Percentiles rank a stretch among this genome's conserved stretches.
Evolutionary conservation across 2,113 vertebrate species (phyloP).

Genomic region (Daboia siamensis): DNA sequence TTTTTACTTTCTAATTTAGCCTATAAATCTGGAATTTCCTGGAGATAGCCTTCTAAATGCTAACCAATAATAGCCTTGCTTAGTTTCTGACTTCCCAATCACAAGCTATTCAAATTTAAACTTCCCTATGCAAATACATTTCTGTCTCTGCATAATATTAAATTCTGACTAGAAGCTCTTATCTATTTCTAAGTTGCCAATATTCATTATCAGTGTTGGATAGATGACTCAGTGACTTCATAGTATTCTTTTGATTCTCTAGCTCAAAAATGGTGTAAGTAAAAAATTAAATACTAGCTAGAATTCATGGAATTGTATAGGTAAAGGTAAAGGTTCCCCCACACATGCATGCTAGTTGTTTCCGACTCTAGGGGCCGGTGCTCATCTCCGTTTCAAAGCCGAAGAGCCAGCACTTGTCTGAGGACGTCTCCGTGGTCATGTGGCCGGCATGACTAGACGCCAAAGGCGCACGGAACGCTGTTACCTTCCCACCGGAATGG

Average conservation of each 20-base stretch:
- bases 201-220: background rate
- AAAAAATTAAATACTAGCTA: constrained; percentile 59
- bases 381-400: too few relatives aligned
- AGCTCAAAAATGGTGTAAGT: constrained; percentile 48
- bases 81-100: constrained; percentile 34
- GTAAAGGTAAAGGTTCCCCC: too few relatives aligned
- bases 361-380: too few relatives aligned
- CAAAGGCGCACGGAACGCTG: too few relatives aligned
- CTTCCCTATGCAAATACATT: constrained; percentile 42
- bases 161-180: constrained; percentile 49
- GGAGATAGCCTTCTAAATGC: background rate
- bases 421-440: too few relatives aligned
- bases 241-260: constrained; percentile 55
- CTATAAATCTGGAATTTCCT: background rate
- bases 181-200: constrained; percentile 61
- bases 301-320: constrained; percentile 33
- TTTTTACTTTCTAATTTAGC: background rate
- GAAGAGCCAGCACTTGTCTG: too few relatives aligned
- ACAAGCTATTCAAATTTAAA: constrained; percentile 5
- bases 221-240: background rate
- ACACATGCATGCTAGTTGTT: too few relatives aligned
- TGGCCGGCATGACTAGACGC: too few relatives aligned
- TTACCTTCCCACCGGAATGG: too few relatives aligned
- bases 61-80: background rate
- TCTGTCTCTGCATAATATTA: constrained; percentile 41